Percentiles rank a stretch among this genome's conserved stretches.
Evolutionary conservation across 1,140 invertebrate genomes (phyloP).

Genomic region (Gonatopus flavifemur): DNA sequence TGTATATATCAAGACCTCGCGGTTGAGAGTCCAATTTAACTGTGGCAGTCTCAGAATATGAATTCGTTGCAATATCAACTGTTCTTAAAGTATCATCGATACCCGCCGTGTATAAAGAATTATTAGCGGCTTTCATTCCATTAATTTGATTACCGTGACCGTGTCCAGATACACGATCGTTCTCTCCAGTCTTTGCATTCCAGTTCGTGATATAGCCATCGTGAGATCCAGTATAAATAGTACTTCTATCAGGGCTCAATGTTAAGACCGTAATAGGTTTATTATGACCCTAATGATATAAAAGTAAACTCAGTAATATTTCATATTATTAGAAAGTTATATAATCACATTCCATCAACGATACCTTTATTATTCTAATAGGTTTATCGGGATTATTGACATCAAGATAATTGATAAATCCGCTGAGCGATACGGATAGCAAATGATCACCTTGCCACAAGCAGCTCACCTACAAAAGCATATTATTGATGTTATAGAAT

Average conservation of each 20-base stretch:
- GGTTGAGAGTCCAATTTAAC: conserved; percentile 89
- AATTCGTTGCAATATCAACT: conserved; percentile 66
- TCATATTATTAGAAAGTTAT: background rate
- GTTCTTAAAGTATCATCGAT: conserved; percentile 87
- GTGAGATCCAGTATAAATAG: conserved; percentile 90
- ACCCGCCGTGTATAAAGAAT: conserved; percentile 79
- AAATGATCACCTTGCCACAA: conserved; percentile 91
- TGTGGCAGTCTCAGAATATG: conserved; percentile 66
- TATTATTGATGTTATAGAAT: conserved; percentile 5
- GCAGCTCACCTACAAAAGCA: conserved; percentile 78
- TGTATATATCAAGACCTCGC: conserved; percentile 76
- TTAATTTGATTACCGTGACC: conserved; percentile 96
- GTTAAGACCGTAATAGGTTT: conserved; percentile 95
- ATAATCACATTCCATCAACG: background rate
- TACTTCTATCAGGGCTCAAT: conserved; percentile 72
- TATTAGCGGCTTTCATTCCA: conserved; percentile 75
- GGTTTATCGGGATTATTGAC: conserved; percentile 83
- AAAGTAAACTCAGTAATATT: conserved; percentile 1
- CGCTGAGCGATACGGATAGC: conserved; percentile 88
- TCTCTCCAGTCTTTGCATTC: conserved; percentile 78
- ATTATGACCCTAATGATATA: conserved; percentile 81
- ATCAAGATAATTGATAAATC: conserved; percentile 95
- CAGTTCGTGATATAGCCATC: conserved; percentile 90
- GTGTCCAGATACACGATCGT: conserved; percentile 75
- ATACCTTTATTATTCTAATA: conserved; percentile 80